Base-by-base conservation (phyloP, 2,113 vertebrate species). In the Limanda limanda region DNA sequence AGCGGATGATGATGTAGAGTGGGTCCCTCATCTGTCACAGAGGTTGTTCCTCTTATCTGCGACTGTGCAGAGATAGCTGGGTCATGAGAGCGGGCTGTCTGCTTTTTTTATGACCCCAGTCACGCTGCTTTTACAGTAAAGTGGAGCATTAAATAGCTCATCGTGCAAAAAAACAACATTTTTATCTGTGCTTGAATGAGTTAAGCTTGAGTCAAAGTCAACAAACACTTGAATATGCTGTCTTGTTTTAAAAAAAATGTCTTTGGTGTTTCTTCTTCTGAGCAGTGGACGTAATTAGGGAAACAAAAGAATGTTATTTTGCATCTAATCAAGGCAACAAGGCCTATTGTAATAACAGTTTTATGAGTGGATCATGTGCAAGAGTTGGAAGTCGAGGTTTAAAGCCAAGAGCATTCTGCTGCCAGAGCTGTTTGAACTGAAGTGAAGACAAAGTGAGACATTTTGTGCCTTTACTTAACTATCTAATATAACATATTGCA, bases 271-370 rank as follows among this genome's bases (percentile, higher is more conserved):
- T 68, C 14, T 47, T n/a, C 17, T 71, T 48, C 6, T 3, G 42
- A 80, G 15, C 52, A 75, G 67, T 27, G 42, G 42, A 58, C 21
- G 4, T 69, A 61, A 69, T 72, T 80, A 60, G 9, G 31, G 48
- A 58, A 62, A 71, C 35, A 14, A 12, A 54, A 56, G 55, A 68
- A 56, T 51, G 23, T 79, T 73, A 70, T 82, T 69, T 78, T 83
- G 17, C 62, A 35, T 68, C 61, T 71, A 81, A 85, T 85, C 81
- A 85, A 81, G 80, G 81, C 76, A 76, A 40, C 23, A 42, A 85
- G 77, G 78, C 81, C 1, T 60, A 56, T 79, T 80, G 56, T 54
- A 62, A 57, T 58, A 52, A 60, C 58, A 71, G 59, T 60, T 70
- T 56, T 76, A 35, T 2, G 0, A 59, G 24, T 40, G 62, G 66